These are phyloP conservation scores for Strix occidentalis DNA, from an alignment of 2,797 vertebrate genomes.

Conservation along the genomic window DNA sequence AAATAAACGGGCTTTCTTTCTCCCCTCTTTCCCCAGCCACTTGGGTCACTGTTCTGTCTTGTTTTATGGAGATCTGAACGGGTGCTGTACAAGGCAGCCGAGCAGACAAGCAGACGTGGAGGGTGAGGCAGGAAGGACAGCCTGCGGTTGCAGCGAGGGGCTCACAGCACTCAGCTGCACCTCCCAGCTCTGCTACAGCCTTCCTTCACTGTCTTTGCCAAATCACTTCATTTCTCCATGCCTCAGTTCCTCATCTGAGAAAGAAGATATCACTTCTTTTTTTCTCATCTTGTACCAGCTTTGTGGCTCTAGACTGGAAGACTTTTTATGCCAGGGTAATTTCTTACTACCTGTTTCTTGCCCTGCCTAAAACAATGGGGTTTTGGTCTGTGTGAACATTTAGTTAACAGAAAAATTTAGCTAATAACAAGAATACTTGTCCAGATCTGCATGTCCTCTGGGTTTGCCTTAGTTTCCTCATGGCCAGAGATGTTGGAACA, in stretches of 20 bases:
- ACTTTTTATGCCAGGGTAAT: not conserved
- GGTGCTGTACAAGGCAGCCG: not conserved
- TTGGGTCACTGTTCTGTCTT: not conserved
- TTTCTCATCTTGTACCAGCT: not conserved
- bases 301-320: not conserved
- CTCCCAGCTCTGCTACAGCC: not conserved
- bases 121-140: not conserved
- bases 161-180: not conserved
- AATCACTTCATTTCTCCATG: not conserved
- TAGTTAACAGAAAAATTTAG: slow-evolving; percentile 38
- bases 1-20: slow-evolving; percentile 31
- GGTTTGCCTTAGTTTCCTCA: slow-evolving; percentile 52
- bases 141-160: fast-evolving
- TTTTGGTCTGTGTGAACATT: slow-evolving; percentile 25
- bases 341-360: slow-evolving; percentile 23
- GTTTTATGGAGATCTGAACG: not conserved
- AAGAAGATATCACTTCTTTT: not conserved
- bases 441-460: slow-evolving; percentile 66
- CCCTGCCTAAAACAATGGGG: slow-evolving; percentile 21
- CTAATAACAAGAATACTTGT: slow-evolving; percentile 47
- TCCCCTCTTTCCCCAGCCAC: not conserved
- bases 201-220: not conserved
- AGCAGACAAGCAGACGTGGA: fast-evolving
- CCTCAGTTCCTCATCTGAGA: not conserved
- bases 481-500: slow-evolving; percentile 59